These are phyloP conservation scores for Pteruthius melanotis DNA, from an alignment of 2,113 vertebrate species.

Conservation along the genomic window DNA sequence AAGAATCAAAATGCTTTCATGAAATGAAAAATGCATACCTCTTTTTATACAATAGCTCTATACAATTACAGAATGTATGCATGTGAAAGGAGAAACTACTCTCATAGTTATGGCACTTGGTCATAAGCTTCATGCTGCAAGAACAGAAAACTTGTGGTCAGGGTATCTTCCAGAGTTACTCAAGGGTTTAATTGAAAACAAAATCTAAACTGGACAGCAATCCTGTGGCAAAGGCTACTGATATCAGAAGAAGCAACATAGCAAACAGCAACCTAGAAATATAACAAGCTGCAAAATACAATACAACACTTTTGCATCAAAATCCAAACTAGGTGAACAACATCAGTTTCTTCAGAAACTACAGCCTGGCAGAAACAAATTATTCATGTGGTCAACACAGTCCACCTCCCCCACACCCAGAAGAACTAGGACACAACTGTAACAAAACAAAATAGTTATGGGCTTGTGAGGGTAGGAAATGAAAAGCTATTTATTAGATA, in stretches of 20 bases:
- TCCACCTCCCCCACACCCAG: background rate
- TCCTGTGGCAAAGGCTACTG: background rate
- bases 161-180: background rate
- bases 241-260: background rate
- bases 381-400: background rate
- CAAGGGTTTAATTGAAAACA: background rate
- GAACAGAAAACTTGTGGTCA: background rate
- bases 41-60: background rate
- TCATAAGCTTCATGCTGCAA: background rate
- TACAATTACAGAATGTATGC: background rate
- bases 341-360: background rate
- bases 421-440: background rate
- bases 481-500: background rate
- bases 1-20: background rate
- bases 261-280: background rate
- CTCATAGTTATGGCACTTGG: background rate
- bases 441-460: background rate
- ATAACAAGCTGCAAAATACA: background rate
- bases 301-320: background rate
- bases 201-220: background rate
- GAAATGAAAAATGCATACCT: background rate
- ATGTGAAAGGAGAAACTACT: background rate
- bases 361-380: background rate
- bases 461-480: background rate
- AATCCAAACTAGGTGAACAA: background rate